Evolutionary conservation across 1,140 invertebrate genomes (phyloP).

Genomic region (Tetragonula clypearis): DNA sequence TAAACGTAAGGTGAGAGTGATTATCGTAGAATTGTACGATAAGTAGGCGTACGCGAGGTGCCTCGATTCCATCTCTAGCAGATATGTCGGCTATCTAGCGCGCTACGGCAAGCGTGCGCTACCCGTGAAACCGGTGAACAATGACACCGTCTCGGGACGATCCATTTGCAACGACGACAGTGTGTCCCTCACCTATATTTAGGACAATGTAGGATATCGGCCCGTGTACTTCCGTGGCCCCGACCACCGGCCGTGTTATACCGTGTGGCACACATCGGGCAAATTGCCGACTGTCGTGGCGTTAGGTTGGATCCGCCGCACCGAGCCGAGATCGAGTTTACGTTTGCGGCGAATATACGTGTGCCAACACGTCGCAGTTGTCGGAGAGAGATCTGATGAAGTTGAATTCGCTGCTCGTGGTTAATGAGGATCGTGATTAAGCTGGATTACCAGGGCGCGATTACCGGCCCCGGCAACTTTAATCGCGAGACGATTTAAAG

Average conservation of each 20-base stretch:
- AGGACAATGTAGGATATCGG: conserved; percentile 51
- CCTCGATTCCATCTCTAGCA: neutral
- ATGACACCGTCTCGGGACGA: conserved; percentile 45
- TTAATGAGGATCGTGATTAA: neutral
- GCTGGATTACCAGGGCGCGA: neutral
- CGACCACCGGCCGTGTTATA: conserved; percentile 5
- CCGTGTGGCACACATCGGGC: conserved; percentile 10
- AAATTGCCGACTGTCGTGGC: neutral
- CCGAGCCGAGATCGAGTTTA: conserved; percentile 13
- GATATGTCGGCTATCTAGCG: conserved; percentile 33
- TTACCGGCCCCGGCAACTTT: neutral
- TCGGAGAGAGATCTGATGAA: neutral
- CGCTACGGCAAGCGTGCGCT: neutral
- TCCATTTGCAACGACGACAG: conserved; percentile 35
- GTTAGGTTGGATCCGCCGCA: neutral
- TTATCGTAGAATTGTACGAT: too few species aligned
- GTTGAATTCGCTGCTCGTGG: neutral
- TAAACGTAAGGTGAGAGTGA: too few species aligned
- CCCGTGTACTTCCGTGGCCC: conserved; percentile 39
- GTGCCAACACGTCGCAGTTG: neutral
- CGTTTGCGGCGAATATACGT: neutral
- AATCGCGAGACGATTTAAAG: neutral
- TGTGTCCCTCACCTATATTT: conserved; percentile 53
- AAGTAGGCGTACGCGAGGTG: too few species aligned
- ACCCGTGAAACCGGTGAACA: conserved; percentile 26